Conservation (phyloP, 2,797 vertebrate species). For the Poecilia wingei region DNA sequence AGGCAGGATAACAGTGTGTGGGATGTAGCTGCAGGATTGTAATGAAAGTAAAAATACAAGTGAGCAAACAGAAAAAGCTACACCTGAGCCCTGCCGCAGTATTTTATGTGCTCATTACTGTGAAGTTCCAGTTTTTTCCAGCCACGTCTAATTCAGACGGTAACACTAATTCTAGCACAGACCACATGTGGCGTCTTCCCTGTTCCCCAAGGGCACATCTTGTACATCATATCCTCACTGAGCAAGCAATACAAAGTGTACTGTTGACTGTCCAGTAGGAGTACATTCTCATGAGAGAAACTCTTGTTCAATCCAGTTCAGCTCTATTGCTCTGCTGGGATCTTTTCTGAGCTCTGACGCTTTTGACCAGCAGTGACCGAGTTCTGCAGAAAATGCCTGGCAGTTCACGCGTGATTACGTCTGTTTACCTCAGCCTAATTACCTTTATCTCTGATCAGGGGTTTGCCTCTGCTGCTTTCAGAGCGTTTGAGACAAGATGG, state of each 20-base stretch:
- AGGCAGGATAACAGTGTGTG: constrained; percentile 1
- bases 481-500: background rate
- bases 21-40: background rate
- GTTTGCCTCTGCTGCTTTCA: background rate
- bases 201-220: constrained; percentile 4
- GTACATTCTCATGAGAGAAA: background rate
- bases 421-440: background rate
- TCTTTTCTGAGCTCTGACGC: constrained; percentile 42
- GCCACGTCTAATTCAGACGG: constrained; percentile 9
- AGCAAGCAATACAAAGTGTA: constrained; percentile 29
- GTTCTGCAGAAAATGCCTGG: background rate
- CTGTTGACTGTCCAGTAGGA: background rate
- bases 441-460: background rate
- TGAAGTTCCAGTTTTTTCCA: background rate
- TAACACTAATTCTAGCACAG: background rate
- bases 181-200: background rate
- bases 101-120: constrained; percentile 3
- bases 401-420: background rate
- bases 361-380: constrained; percentile 4
- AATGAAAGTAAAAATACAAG: constrained; percentile 33
- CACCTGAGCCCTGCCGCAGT: constrained; percentile 27
- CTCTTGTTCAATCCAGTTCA: background rate
- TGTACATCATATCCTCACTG: background rate
- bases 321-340: constrained; percentile 30
- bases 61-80: constrained; percentile 46